Evolutionary conservation across 2,888 invertebrate genomes (phyloP).

Genomic region (Leptogaster cylindrica): DNA sequence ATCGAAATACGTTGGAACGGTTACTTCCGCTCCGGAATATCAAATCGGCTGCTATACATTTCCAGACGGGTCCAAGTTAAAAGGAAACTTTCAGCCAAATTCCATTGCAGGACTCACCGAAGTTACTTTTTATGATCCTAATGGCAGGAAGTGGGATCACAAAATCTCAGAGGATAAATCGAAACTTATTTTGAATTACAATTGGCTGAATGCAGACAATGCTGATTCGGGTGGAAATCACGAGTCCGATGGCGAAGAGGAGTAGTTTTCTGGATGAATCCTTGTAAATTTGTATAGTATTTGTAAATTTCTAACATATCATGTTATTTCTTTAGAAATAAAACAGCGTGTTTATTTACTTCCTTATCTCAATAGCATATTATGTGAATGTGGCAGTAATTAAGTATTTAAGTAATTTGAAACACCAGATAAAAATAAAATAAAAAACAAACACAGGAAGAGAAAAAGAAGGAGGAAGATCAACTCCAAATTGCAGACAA

Average conservation of each 20-base stretch:
- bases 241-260: neutral
- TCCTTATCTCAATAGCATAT: too few species aligned
- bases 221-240: neutral
- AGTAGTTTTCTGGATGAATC: too few species aligned
- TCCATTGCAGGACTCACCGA: neutral
- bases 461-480: slow-evolving; percentile 28
- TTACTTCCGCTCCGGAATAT: neutral
- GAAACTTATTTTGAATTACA: neutral
- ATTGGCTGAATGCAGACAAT: neutral
- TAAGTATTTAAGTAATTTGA: too few species aligned
- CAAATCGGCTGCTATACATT: slow-evolving; percentile 21
- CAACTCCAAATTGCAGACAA: slow-evolving; percentile 33
- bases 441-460: too few species aligned
- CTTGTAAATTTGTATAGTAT: too few species aligned
- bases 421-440: too few species aligned
- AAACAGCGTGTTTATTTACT: too few species aligned
- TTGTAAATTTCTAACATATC: too few species aligned
- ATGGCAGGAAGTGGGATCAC: slow-evolving; percentile 3
- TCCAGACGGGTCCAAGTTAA: slow-evolving; percentile 13
- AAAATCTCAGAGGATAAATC: neutral
- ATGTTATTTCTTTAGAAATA: too few species aligned
- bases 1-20: neutral
- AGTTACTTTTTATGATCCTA: slow-evolving; percentile 37
- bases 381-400: too few species aligned
- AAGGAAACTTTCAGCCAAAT: slow-evolving; percentile 33